Base-by-base conservation (phyloP, 2,113 vertebrate species). In the Anguilla rostrata region DNA sequence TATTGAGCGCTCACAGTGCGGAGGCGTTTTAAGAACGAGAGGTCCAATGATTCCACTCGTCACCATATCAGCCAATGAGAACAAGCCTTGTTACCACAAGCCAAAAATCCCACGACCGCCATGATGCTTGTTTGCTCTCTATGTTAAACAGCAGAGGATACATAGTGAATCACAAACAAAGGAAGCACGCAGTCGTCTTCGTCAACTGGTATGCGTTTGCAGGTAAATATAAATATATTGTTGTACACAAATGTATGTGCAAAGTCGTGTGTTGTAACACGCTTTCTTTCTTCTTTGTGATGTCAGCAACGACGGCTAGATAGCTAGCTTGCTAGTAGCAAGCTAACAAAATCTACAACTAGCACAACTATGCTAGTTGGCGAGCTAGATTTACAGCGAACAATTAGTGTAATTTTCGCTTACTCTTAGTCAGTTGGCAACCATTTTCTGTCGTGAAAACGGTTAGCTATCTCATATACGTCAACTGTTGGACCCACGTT, bases 41-140 rank as follows among this genome's bases (percentile, higher is more conserved):
- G 66, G 63, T 16, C 84, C 84, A 78, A 49, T 78, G 75, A 22
- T 56, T 39, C 29, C 7, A 75, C 22, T 85, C 84, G 15, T 85
- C 43, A 40, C 40, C 56, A 12, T 8, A 78, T 20, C 56, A 86
- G 78, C 87, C 88, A 87, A 89, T 87, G 26, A 84, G 41, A 4
- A n/a, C n/a, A 41, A 43, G 83, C 49, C 43, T 78, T 60, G 66
- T 89, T 86, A 81, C 84, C 86, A 84, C 60, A 63, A 60, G 83
- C 85, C 29, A 26, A 39, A 83, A 83, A 43, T 81, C 88, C 71
- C 57, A 89, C 89, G 83, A 91, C 93, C 95, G 95, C 95, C 95
- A 96, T 95, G 95, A 95, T 94, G 94, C 93, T 94, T 96, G 95
- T 96, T 95, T 96, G 94, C 94, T 94, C 95, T 95, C 94, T 93